Base-by-base conservation (phyloP, 1,140 invertebrate genomes). In the Aphaenogaster floridana region DNA sequence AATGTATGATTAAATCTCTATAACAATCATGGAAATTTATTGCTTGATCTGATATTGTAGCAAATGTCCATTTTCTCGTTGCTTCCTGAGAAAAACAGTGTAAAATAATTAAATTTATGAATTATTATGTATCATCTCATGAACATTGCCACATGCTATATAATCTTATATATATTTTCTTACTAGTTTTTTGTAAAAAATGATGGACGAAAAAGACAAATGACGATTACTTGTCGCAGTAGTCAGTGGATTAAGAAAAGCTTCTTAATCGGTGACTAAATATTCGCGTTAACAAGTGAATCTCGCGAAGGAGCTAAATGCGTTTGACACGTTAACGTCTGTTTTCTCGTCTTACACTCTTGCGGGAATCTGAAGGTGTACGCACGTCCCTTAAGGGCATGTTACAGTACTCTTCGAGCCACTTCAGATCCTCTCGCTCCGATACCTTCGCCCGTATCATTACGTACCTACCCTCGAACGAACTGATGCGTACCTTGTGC, bases 381-480 rank as follows among this genome's bases (percentile, higher is more conserved):
- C 87, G 90, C 88, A 92, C 91, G 93, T 94, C 93, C 93, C 93
- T 93, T 86, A 92, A 92, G 92, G 94, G 93, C 94, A 94, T 94
- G 92, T 94, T 93, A 92, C 91, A 92, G 87, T 91, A 93, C 93
- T 92, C 87, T 92, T 93, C 79, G 88, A 92, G 91, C 92, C 90
- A 87, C 68, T 86, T 79, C 87, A 92, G 88, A 93, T 92, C 92
- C 88, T 89, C 88, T 89, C 88, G 88, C 88, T 74, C 90, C 88
- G 92, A 93, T 93, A 93, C 88, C 87, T 90, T 91, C 88, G 88
- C 91, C 91, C 88, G 87, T 93, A 91, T 90, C 79, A 91, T 90
- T 90, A 91, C 77, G 61, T 69, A 86, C 57, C 81, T 85, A 89
- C 77, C 68, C 76, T 86, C 77, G 69, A 78, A 86, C 63, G 69